Percentiles rank a stretch among this genome's conserved stretches.
These are phyloP conservation scores for Panagrolaimus sp. DNA, from an alignment of 1,140 invertebrate genomes.

Conservation along the genomic window DNA sequence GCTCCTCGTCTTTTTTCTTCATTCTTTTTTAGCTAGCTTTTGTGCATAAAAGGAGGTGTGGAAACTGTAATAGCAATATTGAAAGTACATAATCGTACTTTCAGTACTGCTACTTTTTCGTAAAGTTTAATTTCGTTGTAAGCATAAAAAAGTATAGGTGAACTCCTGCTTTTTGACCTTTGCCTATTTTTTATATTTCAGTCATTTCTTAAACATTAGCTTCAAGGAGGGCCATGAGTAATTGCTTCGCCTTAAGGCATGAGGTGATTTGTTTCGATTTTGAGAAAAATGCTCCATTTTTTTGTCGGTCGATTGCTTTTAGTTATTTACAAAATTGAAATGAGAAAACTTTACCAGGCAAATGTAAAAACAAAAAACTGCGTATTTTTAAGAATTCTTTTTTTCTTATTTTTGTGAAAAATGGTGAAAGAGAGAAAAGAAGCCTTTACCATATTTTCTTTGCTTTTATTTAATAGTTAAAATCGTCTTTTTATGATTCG, in stretches of 20 bases:
- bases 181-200: conserved; percentile 1
- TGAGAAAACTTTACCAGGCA: conserved; percentile 5
- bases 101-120: not conserved
- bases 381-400: no score
- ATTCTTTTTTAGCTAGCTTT: no score
- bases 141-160: no score
- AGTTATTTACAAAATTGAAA: conserved; percentile 1
- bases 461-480: no score
- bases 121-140: no score
- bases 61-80: no score
- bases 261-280: conserved; percentile 15
- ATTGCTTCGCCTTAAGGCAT: conserved; percentile 11
- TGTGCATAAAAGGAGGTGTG: no score
- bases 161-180: not conserved
- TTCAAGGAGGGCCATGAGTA: not conserved
- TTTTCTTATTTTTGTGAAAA: no score
- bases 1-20: no score
- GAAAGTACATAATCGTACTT: not conserved
- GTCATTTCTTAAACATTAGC: conserved; percentile 8
- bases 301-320: conserved; percentile 4
- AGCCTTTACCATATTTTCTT: no score
- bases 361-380: no score
- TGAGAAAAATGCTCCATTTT: not conserved
- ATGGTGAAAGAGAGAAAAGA: not conserved
- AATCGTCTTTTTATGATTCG: no score